Conservation (phyloP, 2,888 invertebrate genomes). For the Gari tellinella region DNA sequence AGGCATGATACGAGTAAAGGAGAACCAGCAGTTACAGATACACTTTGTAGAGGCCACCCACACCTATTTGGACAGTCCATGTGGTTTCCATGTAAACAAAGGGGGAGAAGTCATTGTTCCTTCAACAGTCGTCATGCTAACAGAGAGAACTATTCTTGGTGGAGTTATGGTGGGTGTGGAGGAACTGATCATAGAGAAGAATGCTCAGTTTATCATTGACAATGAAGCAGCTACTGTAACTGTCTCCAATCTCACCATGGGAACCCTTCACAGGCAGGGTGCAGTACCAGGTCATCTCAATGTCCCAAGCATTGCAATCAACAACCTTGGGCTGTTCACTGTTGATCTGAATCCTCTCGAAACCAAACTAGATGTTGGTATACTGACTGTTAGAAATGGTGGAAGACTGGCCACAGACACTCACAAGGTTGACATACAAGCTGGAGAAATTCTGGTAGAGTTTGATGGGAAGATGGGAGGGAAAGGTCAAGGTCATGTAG, state of each 20-base stretch:
- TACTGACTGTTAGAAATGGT: slow-evolving; percentile 64
- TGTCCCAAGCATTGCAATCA: slow-evolving; percentile 58
- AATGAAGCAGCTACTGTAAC: slow-evolving; percentile 60
- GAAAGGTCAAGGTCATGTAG: slow-evolving; percentile 60
- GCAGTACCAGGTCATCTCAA: slow-evolving; percentile 54
- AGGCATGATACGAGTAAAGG: slow-evolving; percentile 71
- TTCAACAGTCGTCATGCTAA: slow-evolving; percentile 61
- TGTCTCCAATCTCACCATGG: slow-evolving; percentile 19
- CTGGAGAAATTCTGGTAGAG: slow-evolving; percentile 61
- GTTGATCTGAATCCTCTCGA: slow-evolving; percentile 55
- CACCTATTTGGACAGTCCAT: slow-evolving; percentile 75
- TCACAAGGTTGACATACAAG: slow-evolving; percentile 38
- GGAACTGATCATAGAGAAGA: slow-evolving; percentile 68
- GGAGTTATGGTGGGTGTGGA: slow-evolving; percentile 72
- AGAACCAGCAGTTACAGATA: slow-evolving; percentile 65
- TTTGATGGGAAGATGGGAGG: slow-evolving; percentile 61
- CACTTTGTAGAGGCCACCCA: slow-evolving; percentile 73
- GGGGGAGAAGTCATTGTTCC: slow-evolving; percentile 75
- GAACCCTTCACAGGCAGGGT: slow-evolving; percentile 43
- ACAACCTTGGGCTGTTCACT: slow-evolving; percentile 66
- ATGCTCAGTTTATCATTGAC: slow-evolving; percentile 66
- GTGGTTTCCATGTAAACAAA: slow-evolving; percentile 72
- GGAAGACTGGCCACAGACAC: slow-evolving; percentile 52
- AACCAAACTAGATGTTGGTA: slow-evolving; percentile 45
- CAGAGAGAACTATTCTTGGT: slow-evolving; percentile 68